Evolutionary conservation across 2,888 invertebrate species (phyloP), one percentile per base, ranked within the genome.

Genomic region (Epirrhoe tristata): DNA sequence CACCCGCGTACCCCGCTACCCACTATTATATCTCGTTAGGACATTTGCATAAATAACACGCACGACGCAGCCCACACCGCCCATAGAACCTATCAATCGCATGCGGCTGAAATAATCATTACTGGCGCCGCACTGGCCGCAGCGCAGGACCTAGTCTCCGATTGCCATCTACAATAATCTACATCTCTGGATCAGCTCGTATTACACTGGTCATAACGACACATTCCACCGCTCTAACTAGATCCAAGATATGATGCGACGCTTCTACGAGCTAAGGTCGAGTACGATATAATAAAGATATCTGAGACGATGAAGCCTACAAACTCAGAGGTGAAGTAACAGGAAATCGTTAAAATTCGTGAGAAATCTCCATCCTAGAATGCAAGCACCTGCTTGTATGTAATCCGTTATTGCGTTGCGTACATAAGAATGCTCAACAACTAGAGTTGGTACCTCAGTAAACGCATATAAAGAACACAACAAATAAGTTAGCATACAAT

Each of bases 281-380:
- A 85, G 85, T 85, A 82, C 82, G 85, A 88, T 87, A 85, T 86
- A 86, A 89, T 88, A 88, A 89, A 91, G 89, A 89, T 91, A 89
- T 86, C 83, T 80, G 82, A 86, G 81, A 77, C 81, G 82, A 81
- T 80, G 84, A 81, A 66, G 82, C 79, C 83, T 86, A 86, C 84
- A 83, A 83, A 80, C 81, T 79, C 78, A 71, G 74, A 78, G 80
- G 79, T 80, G 79, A 81, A 85, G 79, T 91, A 88, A 89, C 90
- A 91, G 91, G 92, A 92, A 93, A 91, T 90, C 87, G 84, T 92
- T 89, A 91, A 91, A 90, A 88, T 88, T 91, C 88, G 90, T 91
- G 90, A 89, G 90, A 91, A 90, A 87, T 85, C 81, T 85, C 80
- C 73, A 78, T 79, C 75, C 74, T 81, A 76, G 76, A 73, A 75